Conservation (phyloP, 2,113 vertebrate genomes). For the Chelonoidis abingdonii region DNA sequence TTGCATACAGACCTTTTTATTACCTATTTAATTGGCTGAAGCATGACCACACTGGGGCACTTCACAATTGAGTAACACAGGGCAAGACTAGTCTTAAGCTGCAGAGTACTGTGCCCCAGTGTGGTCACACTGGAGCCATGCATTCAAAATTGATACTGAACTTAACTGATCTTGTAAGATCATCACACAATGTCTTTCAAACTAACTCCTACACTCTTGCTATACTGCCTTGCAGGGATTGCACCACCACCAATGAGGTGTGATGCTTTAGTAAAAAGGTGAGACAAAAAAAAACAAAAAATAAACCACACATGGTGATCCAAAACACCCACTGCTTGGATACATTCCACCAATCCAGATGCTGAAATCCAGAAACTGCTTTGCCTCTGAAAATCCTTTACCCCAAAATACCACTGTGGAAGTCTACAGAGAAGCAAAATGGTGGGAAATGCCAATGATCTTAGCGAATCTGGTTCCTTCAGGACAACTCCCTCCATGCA, state of each 20-base stretch:
- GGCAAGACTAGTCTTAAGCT: neutral
- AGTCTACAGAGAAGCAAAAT: neutral
- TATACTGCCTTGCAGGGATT: no score
- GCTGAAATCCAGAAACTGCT: neutral
- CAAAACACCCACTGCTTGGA: neutral
- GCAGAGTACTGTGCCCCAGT: neutral
- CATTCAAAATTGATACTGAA: neutral
- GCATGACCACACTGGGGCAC: neutral
- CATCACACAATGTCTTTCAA: neutral
- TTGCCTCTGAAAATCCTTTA: neutral
- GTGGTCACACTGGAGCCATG: neutral
- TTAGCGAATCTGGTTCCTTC: neutral
- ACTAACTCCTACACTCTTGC: no score
- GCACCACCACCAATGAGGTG: neutral
- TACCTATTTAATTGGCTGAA: neutral
- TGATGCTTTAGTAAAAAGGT: neutral
- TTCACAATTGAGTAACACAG: neutral
- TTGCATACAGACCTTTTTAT: neutral
- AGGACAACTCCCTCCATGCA: neutral
- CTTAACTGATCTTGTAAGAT: neutral
- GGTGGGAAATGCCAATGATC: neutral
- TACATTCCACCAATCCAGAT: neutral
- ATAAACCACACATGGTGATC: neutral
- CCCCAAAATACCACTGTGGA: neutral
- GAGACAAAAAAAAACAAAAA: neutral